Conservation (phyloP, 2,888 invertebrate genomes). For the Drosophila nigricruria region DNA sequence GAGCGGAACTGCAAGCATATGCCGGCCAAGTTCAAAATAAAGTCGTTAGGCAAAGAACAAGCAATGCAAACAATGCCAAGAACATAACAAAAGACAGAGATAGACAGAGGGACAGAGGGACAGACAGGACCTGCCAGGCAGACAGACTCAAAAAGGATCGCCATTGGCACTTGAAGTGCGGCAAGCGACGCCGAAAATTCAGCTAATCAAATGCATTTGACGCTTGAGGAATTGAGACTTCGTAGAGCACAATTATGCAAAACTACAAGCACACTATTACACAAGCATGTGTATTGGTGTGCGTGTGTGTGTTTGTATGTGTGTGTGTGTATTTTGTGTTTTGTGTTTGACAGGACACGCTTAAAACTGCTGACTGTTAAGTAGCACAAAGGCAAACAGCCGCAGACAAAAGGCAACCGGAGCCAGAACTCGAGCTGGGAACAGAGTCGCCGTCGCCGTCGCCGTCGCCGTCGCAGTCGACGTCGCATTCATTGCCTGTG, state of each 20-base stretch:
- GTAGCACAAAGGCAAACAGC: conserved; percentile 80
- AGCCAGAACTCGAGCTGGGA: conserved; percentile 21
- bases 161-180: conserved; percentile 66
- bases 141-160: conserved; percentile 42
- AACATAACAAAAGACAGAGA: conserved; percentile 16
- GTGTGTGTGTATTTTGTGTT: conserved; percentile 9
- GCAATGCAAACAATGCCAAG: conserved; percentile 45
- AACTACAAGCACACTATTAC: conserved; percentile 28
- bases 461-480: not conserved
- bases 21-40: conserved; percentile 65
- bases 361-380: conserved; percentile 75
- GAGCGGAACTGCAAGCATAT: conserved; percentile 37
- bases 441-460: conserved; percentile 11
- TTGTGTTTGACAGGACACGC: conserved; percentile 61
- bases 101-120: not conserved
- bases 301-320: conserved; percentile 10
- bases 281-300: not conserved
- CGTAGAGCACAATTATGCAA: conserved; percentile 58
- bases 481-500: conserved; percentile 33
- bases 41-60: conserved; percentile 65
- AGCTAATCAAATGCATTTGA: conserved; percentile 73
- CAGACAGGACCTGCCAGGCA: conserved; percentile 16
- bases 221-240: conserved; percentile 17
- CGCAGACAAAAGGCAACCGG: conserved; percentile 76
- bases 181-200: conserved; percentile 59